Conservation (phyloP, 2,113 vertebrate genomes). For the Callithrix jacchus region DNA sequence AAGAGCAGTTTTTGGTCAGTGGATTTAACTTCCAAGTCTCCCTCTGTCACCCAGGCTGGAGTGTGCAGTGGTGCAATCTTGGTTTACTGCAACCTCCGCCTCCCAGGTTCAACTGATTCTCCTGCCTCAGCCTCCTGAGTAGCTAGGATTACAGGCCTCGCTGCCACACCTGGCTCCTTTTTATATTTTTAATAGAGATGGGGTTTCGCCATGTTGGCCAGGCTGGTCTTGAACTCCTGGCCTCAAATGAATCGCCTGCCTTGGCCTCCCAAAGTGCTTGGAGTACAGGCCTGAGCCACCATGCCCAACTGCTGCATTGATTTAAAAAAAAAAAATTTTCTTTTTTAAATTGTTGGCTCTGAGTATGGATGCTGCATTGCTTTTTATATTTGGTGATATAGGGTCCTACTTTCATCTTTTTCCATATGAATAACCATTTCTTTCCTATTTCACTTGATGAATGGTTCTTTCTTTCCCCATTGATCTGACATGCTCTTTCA, state of each 20-base stretch:
- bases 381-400: slow-evolving; percentile 21
- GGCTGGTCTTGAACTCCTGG: no score
- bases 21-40: not conserved
- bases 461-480: slow-evolving; percentile 24
- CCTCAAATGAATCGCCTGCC: no score
- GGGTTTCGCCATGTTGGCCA: no score
- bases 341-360: no score
- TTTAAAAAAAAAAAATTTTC: no score
- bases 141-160: no score
- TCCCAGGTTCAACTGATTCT: not conserved
- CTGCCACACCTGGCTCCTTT: no score
- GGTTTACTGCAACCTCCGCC: not conserved
- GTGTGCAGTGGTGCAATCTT: not conserved
- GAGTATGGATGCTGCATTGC: not conserved
- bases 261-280: no score
- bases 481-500: slow-evolving; percentile 24
- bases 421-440: not conserved
- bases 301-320: no score
- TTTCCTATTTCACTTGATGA: slow-evolving; percentile 24
- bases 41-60: not conserved
- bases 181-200: no score
- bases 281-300: no score
- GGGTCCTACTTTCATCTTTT: slow-evolving; percentile 34
- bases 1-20: slow-evolving; percentile 3
- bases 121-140: not conserved